Evolutionary conservation across 2,797 vertebrate species (phyloP).

Genomic region (Prunella strophiata): DNA sequence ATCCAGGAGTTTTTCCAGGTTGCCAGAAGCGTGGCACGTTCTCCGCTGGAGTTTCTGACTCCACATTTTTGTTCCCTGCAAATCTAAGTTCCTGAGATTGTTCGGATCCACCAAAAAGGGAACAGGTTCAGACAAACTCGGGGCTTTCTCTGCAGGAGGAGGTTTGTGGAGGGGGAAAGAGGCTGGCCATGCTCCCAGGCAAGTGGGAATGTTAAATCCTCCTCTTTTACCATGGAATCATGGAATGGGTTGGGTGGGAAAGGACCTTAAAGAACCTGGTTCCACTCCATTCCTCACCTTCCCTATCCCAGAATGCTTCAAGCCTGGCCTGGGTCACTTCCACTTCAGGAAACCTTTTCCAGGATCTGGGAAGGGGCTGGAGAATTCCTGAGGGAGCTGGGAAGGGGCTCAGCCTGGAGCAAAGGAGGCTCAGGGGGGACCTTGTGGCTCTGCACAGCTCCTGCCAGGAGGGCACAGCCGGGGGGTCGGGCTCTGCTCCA

Average conservation of each 20-base stretch:
- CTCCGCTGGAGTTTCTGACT: accelerated
- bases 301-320: not conserved
- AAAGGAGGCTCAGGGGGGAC: not conserved
- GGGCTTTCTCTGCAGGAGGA: not conserved
- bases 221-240: accelerated
- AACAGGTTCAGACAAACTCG: not conserved
- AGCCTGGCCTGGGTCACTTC: not conserved
- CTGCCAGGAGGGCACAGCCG: not conserved
- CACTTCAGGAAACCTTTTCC: not conserved
- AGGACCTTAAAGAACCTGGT: not conserved
- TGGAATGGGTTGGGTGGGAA: not conserved
- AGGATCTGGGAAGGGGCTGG: not conserved
- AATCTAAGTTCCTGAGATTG: not conserved
- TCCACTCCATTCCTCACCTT: not conserved
- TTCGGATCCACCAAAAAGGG: not conserved
- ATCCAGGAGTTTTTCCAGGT: not conserved
- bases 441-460: not conserved
- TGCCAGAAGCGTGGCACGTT: not conserved
- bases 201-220: not conserved
- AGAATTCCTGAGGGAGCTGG: not conserved
- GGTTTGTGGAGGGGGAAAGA: not conserved
- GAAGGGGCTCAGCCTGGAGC: not conserved
- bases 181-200: not conserved
- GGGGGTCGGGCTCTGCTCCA: not conserved
- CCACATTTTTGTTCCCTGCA: accelerated